These are phyloP conservation scores for Oncorhynchus kisutch DNA, from an alignment of 2,113 vertebrate genomes.

Conservation along the genomic window DNA sequence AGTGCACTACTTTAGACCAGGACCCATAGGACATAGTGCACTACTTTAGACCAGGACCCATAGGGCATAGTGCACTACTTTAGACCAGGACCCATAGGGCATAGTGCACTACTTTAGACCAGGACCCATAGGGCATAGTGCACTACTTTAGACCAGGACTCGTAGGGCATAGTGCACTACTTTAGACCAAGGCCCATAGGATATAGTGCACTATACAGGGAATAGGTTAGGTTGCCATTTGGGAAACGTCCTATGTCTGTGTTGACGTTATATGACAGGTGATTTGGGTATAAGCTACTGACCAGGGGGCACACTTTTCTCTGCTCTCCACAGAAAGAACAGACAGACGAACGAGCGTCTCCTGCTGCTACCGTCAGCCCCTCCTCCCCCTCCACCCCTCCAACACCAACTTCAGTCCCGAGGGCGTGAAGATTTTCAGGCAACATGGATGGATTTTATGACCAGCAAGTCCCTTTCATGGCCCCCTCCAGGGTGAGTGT, in stretches of 20 bases:
- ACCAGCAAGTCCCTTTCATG: conserved; percentile 86
- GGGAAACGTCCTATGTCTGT: neutral
- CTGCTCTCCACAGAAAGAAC: conserved; percentile 14
- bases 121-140: no score
- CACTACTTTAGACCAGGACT: no score
- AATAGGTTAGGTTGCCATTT: neutral
- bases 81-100: no score
- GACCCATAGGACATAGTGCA: no score
- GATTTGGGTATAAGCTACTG: neutral
- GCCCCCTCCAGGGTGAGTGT: conserved; percentile 77
- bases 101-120: no score
- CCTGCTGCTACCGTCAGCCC: neutral
- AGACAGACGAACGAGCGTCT: conserved; percentile 15
- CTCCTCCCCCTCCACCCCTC: conserved; percentile 8
- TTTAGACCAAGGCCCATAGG: no score
- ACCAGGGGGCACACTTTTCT: conserved; percentile 30
- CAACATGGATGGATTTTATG: conserved; percentile 85
- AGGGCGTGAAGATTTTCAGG: conserved; percentile 21
- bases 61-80: no score
- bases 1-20: no score
- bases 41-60: no score
- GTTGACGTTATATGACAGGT: conserved; percentile 35
- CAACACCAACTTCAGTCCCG: conserved; percentile 1
- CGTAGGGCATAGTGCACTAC: no score
- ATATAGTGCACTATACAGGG: neutral